These are phyloP conservation scores for Drosophila sechellia DNA, from an alignment of 1,140 invertebrate genomes.

Conservation along the genomic window DNA sequence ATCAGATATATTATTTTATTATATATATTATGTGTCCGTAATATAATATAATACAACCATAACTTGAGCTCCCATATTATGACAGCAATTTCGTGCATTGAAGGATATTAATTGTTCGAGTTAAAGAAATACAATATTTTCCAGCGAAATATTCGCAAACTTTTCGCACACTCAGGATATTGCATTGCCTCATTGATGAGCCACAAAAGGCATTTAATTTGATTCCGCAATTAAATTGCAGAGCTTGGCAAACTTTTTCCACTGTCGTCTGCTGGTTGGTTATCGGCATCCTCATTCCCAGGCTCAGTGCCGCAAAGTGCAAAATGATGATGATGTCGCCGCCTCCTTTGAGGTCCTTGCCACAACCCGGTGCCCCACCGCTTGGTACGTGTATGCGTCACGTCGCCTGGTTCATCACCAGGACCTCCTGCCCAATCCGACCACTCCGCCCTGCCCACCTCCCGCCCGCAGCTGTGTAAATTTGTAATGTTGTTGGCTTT, in stretches of 20 bases:
- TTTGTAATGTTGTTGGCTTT: conserved; percentile 61
- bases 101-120: too few relatives aligned
- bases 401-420: conserved; percentile 44
- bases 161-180: background rate
- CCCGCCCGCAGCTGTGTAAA: conserved; percentile 42
- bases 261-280: conserved; percentile 42
- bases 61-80: too few relatives aligned
- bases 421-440: background rate
- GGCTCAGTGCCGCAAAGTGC: conserved; percentile 29
- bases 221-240: conserved; percentile 33
- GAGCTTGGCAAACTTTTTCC: conserved; percentile 31
- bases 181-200: conserved; percentile 6
- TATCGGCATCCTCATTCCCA: conserved; percentile 34
- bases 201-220: conserved; percentile 16
- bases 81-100: too few relatives aligned
- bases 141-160: background rate
- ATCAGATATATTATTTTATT: background rate
- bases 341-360: conserved; percentile 10
- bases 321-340: conserved; percentile 57
- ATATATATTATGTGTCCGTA: background rate
- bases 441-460: background rate
- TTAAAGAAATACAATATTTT: background rate
- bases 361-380: background rate
- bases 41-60: too few relatives aligned
- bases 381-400: conserved; percentile 55